These are phyloP conservation scores for Venturia canescens DNA, from an alignment of 1,140 invertebrate species.

Conservation along the genomic window DNA sequence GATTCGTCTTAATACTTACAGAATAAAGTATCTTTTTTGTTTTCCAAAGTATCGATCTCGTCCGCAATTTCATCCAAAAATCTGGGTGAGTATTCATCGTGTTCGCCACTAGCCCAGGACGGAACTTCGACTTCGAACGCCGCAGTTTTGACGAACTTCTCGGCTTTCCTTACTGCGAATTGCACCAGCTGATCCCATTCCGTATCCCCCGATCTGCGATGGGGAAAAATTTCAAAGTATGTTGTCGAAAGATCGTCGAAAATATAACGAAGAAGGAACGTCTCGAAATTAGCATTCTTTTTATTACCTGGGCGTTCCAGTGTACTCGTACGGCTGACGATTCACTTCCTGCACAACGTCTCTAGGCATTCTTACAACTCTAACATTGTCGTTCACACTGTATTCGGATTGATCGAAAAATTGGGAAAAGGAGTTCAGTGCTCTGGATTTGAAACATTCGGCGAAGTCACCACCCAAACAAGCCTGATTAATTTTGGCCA, in stretches of 20 bases:
- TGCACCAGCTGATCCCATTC: constrained; percentile 89
- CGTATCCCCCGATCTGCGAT: constrained; percentile 79
- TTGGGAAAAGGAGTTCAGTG: constrained; percentile 84
- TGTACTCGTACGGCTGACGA: constrained; percentile 81
- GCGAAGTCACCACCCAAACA: constrained; percentile 86
- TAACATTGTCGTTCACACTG: constrained; percentile 82
- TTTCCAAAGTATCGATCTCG: constrained; percentile 87
- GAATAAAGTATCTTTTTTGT: constrained; percentile 86
- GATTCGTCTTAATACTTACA: constrained; percentile 79
- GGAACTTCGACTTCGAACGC: constrained; percentile 85
- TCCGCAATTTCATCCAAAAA: constrained; percentile 89
- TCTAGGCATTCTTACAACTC: constrained; percentile 82
- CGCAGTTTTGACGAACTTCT: constrained; percentile 85
- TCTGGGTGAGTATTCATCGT: constrained; percentile 84
- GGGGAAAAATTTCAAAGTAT: background rate
- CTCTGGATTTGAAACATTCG: constrained; percentile 88
- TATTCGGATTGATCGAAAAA: constrained; percentile 82
- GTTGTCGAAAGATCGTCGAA: background rate
- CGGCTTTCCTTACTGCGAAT: constrained; percentile 82
- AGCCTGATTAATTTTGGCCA: constrained; percentile 83
- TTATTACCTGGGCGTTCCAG: constrained; percentile 80
- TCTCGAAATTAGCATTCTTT: no score
- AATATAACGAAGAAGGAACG: constrained; percentile 5
- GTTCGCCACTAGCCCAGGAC: constrained; percentile 81
- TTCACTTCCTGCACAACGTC: constrained; percentile 78